Evolutionary conservation across 1,140 invertebrate genomes (phyloP).

Genomic region (Colletes gigas): DNA sequence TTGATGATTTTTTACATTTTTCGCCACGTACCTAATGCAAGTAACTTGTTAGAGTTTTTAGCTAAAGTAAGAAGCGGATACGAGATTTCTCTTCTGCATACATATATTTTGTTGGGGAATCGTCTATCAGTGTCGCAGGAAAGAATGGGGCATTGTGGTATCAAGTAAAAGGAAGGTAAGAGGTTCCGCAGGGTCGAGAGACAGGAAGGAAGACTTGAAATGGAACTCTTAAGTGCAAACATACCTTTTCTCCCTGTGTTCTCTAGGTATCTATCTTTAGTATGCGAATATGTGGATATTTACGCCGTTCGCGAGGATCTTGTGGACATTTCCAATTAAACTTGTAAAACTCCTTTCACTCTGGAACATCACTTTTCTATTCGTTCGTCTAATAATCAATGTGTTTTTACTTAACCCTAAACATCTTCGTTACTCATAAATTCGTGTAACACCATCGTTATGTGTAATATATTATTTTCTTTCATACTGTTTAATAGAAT

Average conservation of each 20-base stretch:
- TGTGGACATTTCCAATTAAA: not conserved
- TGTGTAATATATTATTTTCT: too few relatives aligned
- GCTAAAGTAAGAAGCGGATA: constrained; percentile 33
- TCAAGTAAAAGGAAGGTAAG: constrained; percentile 45
- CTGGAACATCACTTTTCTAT: too few relatives aligned
- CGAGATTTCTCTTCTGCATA: constrained; percentile 12
- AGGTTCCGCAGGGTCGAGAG: constrained; percentile 24
- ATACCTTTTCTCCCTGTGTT: constrained; percentile 1
- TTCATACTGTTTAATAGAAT: too few relatives aligned
- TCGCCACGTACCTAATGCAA: too few relatives aligned
- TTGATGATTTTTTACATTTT: too few relatives aligned
- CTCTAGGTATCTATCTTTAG: not conserved
- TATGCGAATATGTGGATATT: not conserved
- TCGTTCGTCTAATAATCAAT: too few relatives aligned
- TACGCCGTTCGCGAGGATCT: not conserved
- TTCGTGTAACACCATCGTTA: too few relatives aligned
- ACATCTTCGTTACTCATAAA: too few relatives aligned
- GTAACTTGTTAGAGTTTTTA: not conserved
- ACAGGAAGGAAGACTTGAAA: constrained; percentile 61
- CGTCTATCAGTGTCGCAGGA: constrained; percentile 75
- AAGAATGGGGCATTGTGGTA: constrained; percentile 75
- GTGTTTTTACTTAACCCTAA: too few relatives aligned
- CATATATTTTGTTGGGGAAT: constrained; percentile 48
- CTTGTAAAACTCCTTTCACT: not conserved
- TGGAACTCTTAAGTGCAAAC: constrained; percentile 48